Evolutionary conservation across 2,113 vertebrate genomes (phyloP).

Genomic region (Tapirus terrestris): DNA sequence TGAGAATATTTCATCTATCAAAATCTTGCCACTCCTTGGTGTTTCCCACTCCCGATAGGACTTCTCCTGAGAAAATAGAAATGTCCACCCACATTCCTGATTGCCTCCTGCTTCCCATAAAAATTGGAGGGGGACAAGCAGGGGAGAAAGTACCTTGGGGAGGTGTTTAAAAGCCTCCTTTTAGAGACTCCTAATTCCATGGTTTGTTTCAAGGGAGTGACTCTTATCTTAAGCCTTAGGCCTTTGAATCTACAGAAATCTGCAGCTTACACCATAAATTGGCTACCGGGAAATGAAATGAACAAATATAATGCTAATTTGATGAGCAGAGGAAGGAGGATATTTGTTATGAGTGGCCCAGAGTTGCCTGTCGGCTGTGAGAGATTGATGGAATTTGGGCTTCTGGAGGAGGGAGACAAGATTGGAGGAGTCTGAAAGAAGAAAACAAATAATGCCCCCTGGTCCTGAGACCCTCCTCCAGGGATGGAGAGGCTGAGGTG

Average conservation of each 20-base stretch:
- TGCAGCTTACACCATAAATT: neutral
- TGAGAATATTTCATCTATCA: constrained; percentile 66
- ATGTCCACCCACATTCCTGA: constrained; percentile 61
- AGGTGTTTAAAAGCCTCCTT: neutral
- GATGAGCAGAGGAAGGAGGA: neutral
- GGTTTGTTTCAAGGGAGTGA: neutral
- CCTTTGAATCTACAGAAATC: neutral
- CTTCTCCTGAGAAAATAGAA: constrained; percentile 66
- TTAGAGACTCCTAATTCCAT: neutral
- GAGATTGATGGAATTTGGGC: neutral
- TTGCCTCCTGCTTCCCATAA: neutral
- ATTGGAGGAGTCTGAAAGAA: neutral
- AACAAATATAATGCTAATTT: neutral
- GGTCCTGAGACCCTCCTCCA: neutral
- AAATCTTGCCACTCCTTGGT: constrained; percentile 47
- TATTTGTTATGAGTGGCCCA: neutral
- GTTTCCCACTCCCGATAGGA: constrained; percentile 30
- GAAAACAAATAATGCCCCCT: neutral
- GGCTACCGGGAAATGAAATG: neutral
- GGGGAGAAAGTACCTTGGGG: neutral
- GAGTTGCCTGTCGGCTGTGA: neutral
- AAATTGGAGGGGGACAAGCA: neutral
- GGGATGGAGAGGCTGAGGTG: neutral
- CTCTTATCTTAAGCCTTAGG: neutral
- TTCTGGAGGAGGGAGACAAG: neutral